phyloP scores from a whole-genome alignment of 2,797 vertebrate species.

The Sphenodon punctatus region DNA sequence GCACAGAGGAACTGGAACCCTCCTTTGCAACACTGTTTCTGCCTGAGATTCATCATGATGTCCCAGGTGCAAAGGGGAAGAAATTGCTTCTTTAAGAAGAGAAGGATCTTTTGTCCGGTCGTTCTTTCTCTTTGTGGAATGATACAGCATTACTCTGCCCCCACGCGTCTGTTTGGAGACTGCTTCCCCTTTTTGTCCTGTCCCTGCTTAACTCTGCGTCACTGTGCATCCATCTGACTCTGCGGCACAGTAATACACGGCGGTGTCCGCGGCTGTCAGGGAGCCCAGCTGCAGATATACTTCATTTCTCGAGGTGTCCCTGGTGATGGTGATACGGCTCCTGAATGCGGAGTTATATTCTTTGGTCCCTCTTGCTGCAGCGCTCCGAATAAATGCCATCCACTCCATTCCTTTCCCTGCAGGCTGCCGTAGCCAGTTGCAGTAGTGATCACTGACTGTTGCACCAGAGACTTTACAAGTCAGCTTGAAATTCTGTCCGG shows the following conservation, averaged over 20 bases:
- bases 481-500: not conserved
- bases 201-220: not conserved
- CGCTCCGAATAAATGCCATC: too few species aligned
- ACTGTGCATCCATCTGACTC: too few species aligned
- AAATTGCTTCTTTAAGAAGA: too few species aligned
- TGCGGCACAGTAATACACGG: constrained; percentile 10
- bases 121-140: too few species aligned
- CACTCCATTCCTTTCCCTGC: not conserved
- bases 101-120: too few species aligned
- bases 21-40: too few species aligned
- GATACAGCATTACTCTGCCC: too few species aligned
- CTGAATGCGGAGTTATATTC: constrained; percentile 2
- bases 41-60: too few species aligned
- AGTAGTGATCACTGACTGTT: not conserved
- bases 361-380: too few species aligned
- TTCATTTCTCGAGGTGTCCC: constrained; percentile 15
- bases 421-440: not conserved
- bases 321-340: constrained; percentile 25
- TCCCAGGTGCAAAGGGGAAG: too few species aligned
- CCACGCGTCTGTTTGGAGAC: too few species aligned
- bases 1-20: too few species aligned
- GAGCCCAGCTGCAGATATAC: constrained; percentile 1
- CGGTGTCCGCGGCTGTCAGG: constrained; percentile 11
- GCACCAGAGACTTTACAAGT: not conserved
- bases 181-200: not conserved